These are phyloP conservation scores for Nephotettix cincticeps DNA, from an alignment of 1,140 invertebrate species.

Conservation along the genomic window DNA sequence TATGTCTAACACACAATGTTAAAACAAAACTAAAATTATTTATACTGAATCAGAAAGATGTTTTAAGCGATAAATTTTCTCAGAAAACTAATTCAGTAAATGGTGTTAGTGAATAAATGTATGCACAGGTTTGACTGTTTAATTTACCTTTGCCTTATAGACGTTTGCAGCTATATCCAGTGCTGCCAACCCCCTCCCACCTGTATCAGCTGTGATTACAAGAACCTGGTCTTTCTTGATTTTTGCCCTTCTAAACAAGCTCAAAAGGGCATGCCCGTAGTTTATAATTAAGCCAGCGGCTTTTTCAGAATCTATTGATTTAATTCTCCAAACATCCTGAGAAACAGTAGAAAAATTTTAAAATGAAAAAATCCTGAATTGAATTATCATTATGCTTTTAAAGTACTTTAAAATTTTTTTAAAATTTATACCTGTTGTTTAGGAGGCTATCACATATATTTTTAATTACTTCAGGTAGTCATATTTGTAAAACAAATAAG, in stretches of 20 bases:
- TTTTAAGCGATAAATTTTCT: no score
- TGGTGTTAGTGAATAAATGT: background rate
- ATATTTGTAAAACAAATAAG: no score
- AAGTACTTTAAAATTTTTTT: no score
- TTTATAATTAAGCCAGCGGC: constrained; percentile 54
- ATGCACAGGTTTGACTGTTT: background rate
- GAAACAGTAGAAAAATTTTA: constrained; percentile 37
- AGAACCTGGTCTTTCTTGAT: constrained; percentile 55
- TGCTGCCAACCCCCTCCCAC: constrained; percentile 59
- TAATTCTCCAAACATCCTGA: constrained; percentile 58
- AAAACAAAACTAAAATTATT: no score
- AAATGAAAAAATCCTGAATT: no score
- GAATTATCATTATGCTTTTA: no score
- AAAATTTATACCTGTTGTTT: no score
- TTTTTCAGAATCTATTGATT: constrained; percentile 48
- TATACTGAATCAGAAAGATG: no score
- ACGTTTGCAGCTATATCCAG: constrained; percentile 61
- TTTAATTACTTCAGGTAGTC: no score
- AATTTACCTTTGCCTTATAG: constrained; percentile 58
- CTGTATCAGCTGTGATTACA: constrained; percentile 58
- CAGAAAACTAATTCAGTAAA: no score
- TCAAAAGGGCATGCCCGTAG: constrained; percentile 59
- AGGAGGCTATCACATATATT: no score
- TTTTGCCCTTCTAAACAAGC: constrained; percentile 53
- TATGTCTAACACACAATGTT: no score